Conservation (phyloP, 2,113 vertebrate species). For the Fulmarus glacialis region DNA sequence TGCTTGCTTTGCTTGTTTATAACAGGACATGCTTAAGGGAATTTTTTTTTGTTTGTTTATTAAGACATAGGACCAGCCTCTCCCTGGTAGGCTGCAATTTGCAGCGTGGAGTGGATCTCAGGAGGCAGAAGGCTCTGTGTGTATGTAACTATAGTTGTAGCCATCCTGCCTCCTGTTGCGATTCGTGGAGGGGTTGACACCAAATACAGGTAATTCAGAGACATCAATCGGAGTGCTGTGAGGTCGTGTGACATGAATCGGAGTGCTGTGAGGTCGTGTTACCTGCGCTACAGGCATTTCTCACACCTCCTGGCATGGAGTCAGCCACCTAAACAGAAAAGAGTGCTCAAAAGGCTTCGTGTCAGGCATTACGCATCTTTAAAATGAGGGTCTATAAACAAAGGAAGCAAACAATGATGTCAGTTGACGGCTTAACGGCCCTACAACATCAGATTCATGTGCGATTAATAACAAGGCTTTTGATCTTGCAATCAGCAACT, state of each 20-base stretch:
- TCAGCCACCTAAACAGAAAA: background rate
- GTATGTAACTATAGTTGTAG: background rate
- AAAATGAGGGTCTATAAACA: background rate
- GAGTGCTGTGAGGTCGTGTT: fast-evolving
- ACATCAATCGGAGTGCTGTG: background rate
- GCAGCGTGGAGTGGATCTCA: background rate
- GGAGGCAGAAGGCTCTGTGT: background rate
- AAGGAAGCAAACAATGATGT: slow-evolving; percentile 37
- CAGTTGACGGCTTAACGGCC: background rate
- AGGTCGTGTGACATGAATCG: fast-evolving
- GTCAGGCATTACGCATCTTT: background rate
- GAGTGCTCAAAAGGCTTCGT: background rate
- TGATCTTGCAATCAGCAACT: slow-evolving; percentile 38
- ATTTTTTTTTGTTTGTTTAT: background rate
- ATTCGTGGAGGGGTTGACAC: fast-evolving
- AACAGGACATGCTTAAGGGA: slow-evolving; percentile 16
- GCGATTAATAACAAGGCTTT: slow-evolving; percentile 54
- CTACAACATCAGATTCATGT: slow-evolving; percentile 8
- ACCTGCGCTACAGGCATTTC: background rate
- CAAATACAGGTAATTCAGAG: background rate
- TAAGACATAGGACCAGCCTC: background rate
- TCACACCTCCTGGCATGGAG: background rate
- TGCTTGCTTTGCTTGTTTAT: slow-evolving; percentile 64
- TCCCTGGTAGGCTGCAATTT: background rate
- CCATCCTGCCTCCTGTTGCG: background rate